Conservation (phyloP, 1,140 invertebrate species). For the Nylanderia fulva region DNA sequence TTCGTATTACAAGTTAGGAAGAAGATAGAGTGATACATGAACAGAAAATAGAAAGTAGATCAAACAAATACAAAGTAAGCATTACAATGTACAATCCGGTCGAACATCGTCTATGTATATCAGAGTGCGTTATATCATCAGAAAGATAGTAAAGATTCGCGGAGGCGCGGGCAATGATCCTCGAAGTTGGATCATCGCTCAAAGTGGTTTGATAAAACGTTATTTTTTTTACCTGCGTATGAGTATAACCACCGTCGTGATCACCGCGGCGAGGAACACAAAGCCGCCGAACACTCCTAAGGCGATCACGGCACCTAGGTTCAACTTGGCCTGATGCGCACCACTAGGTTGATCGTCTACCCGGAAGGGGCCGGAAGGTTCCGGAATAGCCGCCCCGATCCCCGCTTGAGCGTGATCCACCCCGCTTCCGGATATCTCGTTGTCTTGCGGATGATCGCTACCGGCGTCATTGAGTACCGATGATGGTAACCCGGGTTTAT, state of each 20-base stretch:
- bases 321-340: constrained; percentile 91
- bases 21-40: constrained; percentile 50
- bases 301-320: constrained; percentile 95
- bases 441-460: constrained; percentile 86
- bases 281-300: constrained; percentile 96
- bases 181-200: neutral
- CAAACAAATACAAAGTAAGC: constrained; percentile 68
- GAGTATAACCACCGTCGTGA: constrained; percentile 95
- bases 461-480: constrained; percentile 66
- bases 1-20: constrained; percentile 53
- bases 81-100: constrained; percentile 66
- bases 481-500: constrained; percentile 66
- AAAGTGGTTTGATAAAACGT: neutral
- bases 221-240: constrained; percentile 92
- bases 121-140: constrained; percentile 51
- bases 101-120: constrained; percentile 66
- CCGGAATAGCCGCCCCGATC: constrained; percentile 87
- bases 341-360: constrained; percentile 87
- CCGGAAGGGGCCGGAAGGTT: constrained; percentile 88
- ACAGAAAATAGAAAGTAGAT: constrained; percentile 62
- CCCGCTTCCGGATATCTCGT: constrained; percentile 87
- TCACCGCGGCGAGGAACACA: constrained; percentile 95
- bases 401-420: constrained; percentile 86
- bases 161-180: neutral
- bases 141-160: constrained; percentile 9